Conservation (phyloP, 1,140 invertebrate genomes). For the Drosophila repletoides region DNA sequence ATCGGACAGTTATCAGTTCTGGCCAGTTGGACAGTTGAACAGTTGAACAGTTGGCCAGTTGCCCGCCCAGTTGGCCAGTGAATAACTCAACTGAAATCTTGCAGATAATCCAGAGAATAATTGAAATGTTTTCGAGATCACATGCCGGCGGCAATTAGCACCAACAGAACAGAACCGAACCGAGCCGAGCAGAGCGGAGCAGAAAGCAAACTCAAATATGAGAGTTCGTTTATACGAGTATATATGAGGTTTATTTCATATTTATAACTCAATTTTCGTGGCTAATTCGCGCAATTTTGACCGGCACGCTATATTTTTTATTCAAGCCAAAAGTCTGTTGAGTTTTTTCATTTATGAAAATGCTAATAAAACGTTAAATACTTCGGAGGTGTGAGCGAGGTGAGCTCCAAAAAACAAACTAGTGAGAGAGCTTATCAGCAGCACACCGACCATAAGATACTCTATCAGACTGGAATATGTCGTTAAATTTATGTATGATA, state of each 20-base stretch:
- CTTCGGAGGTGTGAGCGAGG: constrained; percentile 1
- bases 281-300: constrained; percentile 36
- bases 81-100: too few relatives aligned
- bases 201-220: constrained; percentile 18
- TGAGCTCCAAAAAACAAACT: constrained; percentile 6
- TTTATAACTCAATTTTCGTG: constrained; percentile 65
- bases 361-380: constrained; percentile 59
- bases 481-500: too few relatives aligned
- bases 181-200: too few relatives aligned
- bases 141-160: constrained; percentile 70
- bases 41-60: too few relatives aligned
- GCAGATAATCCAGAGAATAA: constrained; percentile 40
- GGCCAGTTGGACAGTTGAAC: constrained; percentile 13
- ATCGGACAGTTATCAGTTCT: constrained; percentile 7
- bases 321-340: constrained; percentile 34
- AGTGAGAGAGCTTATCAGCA: too few relatives aligned
- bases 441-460: too few relatives aligned
- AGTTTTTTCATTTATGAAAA: constrained; percentile 41
- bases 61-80: too few relatives aligned
- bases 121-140: constrained; percentile 67
- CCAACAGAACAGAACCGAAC: too few relatives aligned
- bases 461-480: too few relatives aligned
- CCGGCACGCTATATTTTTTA: constrained; percentile 28
- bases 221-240: constrained; percentile 19
- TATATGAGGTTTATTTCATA: constrained; percentile 15